These are phyloP conservation scores for Alfaro cultratus DNA, from an alignment of 2,797 vertebrate genomes.

Conservation along the genomic window DNA sequence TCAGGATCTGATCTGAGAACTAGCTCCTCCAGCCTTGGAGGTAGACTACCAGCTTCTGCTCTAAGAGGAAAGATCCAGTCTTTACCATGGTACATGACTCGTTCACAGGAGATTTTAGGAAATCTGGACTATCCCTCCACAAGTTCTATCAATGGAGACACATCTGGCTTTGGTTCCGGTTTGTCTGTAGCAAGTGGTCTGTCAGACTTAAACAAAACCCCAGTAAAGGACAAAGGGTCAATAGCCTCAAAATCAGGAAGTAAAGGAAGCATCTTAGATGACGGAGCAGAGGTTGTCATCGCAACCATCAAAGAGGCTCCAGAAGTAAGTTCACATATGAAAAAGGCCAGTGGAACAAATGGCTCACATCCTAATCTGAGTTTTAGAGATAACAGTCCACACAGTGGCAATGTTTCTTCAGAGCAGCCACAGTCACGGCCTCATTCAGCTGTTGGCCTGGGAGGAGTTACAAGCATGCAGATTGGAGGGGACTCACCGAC, in stretches of 20 bases:
- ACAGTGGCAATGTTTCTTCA: constrained; percentile 70
- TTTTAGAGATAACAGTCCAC: constrained; percentile 61
- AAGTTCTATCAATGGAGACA: constrained; percentile 78
- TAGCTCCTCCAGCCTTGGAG: constrained; percentile 73
- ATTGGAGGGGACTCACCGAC: constrained; percentile 72
- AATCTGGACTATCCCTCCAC: constrained; percentile 80
- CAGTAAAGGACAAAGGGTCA: constrained; percentile 72
- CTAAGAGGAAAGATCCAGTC: constrained; percentile 84
- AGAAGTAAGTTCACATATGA: constrained; percentile 73
- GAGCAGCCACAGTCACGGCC: constrained; percentile 82
- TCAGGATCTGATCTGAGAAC: constrained; percentile 71
- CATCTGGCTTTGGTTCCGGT: constrained; percentile 79
- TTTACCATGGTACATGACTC: constrained; percentile 87
- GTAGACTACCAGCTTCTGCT: constrained; percentile 81
- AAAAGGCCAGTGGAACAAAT: constrained; percentile 67
- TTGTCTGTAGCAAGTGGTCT: constrained; percentile 79
- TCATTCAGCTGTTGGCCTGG: constrained; percentile 74
- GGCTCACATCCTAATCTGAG: constrained; percentile 67
- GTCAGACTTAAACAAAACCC: constrained; percentile 77
- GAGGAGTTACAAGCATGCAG: constrained; percentile 71
- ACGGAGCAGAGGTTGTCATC: constrained; percentile 80
- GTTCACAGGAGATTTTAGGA: constrained; percentile 84
- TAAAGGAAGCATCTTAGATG: constrained; percentile 75
- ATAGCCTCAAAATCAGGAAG: constrained; percentile 50
- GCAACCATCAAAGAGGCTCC: constrained; percentile 82